Evolutionary conservation across 2,888 invertebrate genomes (phyloP).

Genomic region (Philopedon plagiatum): DNA sequence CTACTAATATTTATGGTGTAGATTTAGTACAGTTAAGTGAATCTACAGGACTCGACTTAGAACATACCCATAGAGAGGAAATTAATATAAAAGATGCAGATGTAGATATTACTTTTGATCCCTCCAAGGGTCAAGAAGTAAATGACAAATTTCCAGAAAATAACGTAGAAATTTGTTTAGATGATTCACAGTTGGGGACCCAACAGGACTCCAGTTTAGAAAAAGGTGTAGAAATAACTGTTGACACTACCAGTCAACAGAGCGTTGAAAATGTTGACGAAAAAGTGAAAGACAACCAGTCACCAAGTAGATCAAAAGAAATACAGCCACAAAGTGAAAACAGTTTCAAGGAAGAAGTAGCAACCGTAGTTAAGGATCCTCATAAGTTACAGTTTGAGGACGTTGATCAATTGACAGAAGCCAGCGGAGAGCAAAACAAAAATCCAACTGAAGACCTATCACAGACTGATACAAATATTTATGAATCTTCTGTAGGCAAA

Average conservation of each 20-base stretch:
- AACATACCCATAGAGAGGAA: no score
- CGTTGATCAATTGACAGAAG: neutral
- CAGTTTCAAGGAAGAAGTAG: neutral
- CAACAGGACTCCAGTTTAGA: no score
- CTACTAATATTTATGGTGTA: neutral
- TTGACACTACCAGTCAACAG: neutral
- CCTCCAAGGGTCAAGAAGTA: neutral
- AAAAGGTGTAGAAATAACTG: neutral
- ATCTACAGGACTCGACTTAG: no score
- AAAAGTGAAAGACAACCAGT: neutral
- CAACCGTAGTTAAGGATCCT: neutral
- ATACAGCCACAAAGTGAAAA: neutral
- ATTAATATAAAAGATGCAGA: neutral
- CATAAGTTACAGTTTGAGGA: neutral
- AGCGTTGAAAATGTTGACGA: neutral
- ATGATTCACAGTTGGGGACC: no score
- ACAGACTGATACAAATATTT: neutral
- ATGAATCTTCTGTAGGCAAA: neutral
- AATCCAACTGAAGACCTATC: neutral
- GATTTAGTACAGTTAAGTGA: no score
- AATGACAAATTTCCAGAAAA: no score
- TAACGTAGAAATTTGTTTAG: no score
- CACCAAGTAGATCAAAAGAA: neutral
- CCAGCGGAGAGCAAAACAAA: no score
- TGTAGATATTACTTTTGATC: neutral